Evolutionary conservation across 2,113 vertebrate genomes (phyloP).

Genomic region (Tricholaema leucomelas): DNA sequence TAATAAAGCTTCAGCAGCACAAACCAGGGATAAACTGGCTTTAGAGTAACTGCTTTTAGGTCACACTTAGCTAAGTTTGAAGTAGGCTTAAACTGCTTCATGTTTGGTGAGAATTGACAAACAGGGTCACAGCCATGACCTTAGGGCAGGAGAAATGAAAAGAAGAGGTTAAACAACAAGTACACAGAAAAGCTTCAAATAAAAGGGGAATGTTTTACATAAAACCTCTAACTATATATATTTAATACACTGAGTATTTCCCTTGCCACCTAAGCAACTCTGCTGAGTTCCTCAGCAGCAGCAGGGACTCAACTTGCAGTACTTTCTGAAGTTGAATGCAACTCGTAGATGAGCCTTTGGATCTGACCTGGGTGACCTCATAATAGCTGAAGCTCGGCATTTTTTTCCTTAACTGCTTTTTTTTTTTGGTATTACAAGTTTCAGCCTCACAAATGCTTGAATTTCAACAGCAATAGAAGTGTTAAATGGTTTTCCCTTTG

Average conservation of each 20-base stretch:
- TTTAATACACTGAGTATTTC: background rate
- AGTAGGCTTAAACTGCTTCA: background rate
- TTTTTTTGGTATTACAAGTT: background rate
- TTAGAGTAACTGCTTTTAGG: background rate
- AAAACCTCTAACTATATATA: background rate
- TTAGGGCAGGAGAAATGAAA: background rate
- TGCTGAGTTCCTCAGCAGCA: background rate
- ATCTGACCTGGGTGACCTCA: background rate
- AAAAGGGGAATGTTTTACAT: background rate
- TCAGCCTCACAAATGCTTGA: background rate
- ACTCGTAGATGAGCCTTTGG: background rate
- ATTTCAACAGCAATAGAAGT: background rate
- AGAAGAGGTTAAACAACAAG: background rate
- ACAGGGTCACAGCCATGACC: background rate
- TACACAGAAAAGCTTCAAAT: background rate
- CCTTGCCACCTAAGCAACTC: background rate
- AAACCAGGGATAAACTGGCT: background rate
- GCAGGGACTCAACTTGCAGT: background rate
- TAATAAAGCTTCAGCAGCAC: background rate
- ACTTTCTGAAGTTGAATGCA: background rate
- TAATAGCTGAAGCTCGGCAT: background rate
- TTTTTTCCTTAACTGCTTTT: background rate
- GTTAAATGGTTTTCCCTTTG: background rate
- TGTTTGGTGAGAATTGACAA: background rate
- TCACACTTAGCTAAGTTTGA: accelerated